Evolutionary conservation across 2,888 invertebrate species (phyloP), one percentile per base, ranked within the genome.

Genomic region (Lordiphosa andalusiaca): DNA sequence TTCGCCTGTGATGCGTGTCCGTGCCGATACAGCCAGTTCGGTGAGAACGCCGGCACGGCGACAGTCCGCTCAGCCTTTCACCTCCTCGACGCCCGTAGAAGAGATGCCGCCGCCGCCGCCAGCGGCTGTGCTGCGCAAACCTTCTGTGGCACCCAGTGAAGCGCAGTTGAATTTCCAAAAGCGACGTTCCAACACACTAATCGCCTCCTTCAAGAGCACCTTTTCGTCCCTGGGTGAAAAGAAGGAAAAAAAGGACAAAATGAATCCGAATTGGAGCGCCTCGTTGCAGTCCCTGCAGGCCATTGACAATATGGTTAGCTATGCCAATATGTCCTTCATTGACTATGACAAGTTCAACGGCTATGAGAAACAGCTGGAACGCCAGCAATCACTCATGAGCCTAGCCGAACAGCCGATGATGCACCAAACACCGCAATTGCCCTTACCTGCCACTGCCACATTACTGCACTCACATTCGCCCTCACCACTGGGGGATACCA

Each of bases 311-410:
- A 90, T 90, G 89, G 91, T 92, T 64, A 91, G 91, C 84, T 92
- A 91, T 78, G 90, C 91, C 61, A 91, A 92, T 70, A 89, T 92
- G 82, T 91, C 91, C 74, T 92, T 91, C 76, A 90, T 92, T 41
- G 90, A 92, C 77, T 92, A 92, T 66, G 92, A 92, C 70, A 90
- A 90, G 55, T 88, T 91, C 56, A 91, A 91, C 67, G 88, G 89
- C 54, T 91, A 91, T 51, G 90, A 90, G 67, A 87, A 88, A 56
- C 86, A 88, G 39, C 63, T 90, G 46, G 88, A 89, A 49, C 85
- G 85, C 3, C 86, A 85, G 54, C 67, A 89, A 10, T 89, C 87
- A 9, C 65, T 85, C 10, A 67, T 84, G 56, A 89, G 89, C 51
- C 66, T 88, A 10, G 87, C 82, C 58, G 81, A 82, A 49, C 71